Evolutionary conservation across 2,888 invertebrate genomes (phyloP), one percentile per base, ranked within the genome.

Genomic region (Podotricha telesiphe): DNA sequence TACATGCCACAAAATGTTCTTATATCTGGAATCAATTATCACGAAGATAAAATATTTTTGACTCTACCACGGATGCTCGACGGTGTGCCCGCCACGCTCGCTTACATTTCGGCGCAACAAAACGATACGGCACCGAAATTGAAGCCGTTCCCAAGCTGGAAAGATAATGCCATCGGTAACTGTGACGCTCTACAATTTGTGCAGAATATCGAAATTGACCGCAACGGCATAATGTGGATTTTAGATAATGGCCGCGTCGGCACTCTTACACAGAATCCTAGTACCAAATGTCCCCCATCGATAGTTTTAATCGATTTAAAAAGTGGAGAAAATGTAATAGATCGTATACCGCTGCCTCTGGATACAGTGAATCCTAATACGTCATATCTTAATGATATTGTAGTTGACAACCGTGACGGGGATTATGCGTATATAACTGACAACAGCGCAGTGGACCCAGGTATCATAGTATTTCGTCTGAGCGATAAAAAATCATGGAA

Each of bases 341-440:
- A 94, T 59, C 93, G 93, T n/a, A 95, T 95, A 77, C 89, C 89
- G 13, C 95, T 96, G 77, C 95, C 96, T 0, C 79, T 91, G 8
- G 91, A 94, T 28, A 94, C 95, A 10, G 94, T 95, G 0, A 91
- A 93, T 22, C 86, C 87, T 0, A 93, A 93, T 50, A 93, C 92
- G 0, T 95, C 94, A 48, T 95, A 95, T 76, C 84, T 96, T 58
- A 96, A 96, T 80, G 96, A 96, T 80, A 91, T 96, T 58, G 96
- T 96, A 0, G 88, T 96, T 28, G 96, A 96, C 79, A 94, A 95
- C 80, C 93, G 95, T 45, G 94, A 95, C 79, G 94, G 95, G 67
- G 95, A 95, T 77, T 95, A 94, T 80, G 96, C 96, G 0, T 96
- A 96, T 79, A 96, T 96, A 47, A 95, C 95, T 0, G 96, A 96